phyloP scores from a whole-genome alignment of 2,888 invertebrate species.

The Mesochorus sp. region DNA sequence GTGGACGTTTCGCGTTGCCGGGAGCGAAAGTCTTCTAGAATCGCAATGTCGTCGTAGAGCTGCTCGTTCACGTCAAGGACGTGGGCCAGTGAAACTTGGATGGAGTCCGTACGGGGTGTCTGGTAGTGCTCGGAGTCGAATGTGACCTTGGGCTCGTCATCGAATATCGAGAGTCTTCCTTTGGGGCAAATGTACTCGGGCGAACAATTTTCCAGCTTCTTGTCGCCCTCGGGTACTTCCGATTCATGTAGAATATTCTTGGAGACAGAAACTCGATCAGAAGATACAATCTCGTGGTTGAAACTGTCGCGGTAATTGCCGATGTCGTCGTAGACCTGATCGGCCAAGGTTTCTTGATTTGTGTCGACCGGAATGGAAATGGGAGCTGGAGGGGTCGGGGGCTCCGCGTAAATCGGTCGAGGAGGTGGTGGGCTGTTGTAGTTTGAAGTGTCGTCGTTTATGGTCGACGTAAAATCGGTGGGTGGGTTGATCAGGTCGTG shows the following conservation, averaged over 20 bases:
- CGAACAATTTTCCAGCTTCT: slow-evolving; percentile 7
- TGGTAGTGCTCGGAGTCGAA: slow-evolving; percentile 74
- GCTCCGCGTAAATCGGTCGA: slow-evolving; percentile 71
- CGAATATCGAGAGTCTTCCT: not conserved
- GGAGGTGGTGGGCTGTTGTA: slow-evolving; percentile 77
- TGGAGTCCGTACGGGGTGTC: slow-evolving; percentile 67
- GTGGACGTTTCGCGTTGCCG: slow-evolving; percentile 64
- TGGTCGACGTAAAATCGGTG: not conserved
- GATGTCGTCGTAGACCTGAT: slow-evolving; percentile 77
- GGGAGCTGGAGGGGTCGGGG: slow-evolving; percentile 49
- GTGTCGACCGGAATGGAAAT: slow-evolving; percentile 15
- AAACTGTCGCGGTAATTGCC: slow-evolving; percentile 60
- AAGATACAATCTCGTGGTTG: slow-evolving; percentile 18
- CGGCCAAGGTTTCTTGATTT: slow-evolving; percentile 12
- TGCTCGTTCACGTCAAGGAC: slow-evolving; percentile 64
- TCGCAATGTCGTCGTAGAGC: slow-evolving; percentile 77
- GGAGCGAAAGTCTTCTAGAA: slow-evolving; percentile 72
- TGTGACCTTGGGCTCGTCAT: not conserved
- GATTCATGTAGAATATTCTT: not conserved
- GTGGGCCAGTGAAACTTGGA: slow-evolving; percentile 32
- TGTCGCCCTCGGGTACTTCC: too few species aligned
- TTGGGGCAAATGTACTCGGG: too few species aligned
- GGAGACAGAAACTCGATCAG: not conserved
- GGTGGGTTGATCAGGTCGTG: slow-evolving; percentile 32
- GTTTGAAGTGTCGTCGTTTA: slow-evolving; percentile 63